Base-by-base conservation (phyloP, 2,113 vertebrate species). In the Spheniscus mendiculus region DNA sequence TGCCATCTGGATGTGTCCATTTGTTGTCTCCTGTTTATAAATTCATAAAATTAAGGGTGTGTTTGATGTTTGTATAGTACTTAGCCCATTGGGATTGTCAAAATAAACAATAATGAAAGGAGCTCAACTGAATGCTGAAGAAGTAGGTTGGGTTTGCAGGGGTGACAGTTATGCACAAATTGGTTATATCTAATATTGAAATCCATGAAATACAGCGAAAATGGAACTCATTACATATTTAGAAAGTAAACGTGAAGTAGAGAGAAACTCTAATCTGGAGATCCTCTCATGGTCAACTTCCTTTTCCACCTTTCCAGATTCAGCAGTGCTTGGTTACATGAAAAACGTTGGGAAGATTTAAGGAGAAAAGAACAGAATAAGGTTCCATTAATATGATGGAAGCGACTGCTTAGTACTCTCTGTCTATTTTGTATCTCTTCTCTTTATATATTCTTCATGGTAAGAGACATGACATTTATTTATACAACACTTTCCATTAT, bases 281-380 rank as follows among this genome's bases (percentile, higher is more conserved):
- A 72, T 87, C 34, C 32, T 90, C 47, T 94, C 84, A 89, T 61
- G 49, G 82, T 81, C 77, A 93, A 36, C 81, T 96, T 89, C 84
- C 70, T 96, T 90, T 95, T 96, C 90, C 78, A 72, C 56, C 87
- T 93, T 97, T 97, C 65, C 87, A 94, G 91, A 95, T 87, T 91
- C 92, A 93, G 71, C 56, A 94, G 56, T 95, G 59, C 81, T 93
- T 94, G 72, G 38, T 94, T 91, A 83, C 11, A 8, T 87, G 87
- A 93, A 90, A 97, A 93, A 49, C 5, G 0, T 71, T 95, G 87
- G 65, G 87, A 95, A 87, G 52, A 93, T 89, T 84, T 93, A 93
- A 96, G 84, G 84, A 89, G 81, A 78, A 96, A 93, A 92, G 59
- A 82, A 87, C 69, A 89, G 62, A 85, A 65, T 95, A 94, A 93